These are phyloP conservation scores for Pollachius pollachius DNA, from an alignment of 2,113 vertebrate species.

Conservation along the genomic window DNA sequence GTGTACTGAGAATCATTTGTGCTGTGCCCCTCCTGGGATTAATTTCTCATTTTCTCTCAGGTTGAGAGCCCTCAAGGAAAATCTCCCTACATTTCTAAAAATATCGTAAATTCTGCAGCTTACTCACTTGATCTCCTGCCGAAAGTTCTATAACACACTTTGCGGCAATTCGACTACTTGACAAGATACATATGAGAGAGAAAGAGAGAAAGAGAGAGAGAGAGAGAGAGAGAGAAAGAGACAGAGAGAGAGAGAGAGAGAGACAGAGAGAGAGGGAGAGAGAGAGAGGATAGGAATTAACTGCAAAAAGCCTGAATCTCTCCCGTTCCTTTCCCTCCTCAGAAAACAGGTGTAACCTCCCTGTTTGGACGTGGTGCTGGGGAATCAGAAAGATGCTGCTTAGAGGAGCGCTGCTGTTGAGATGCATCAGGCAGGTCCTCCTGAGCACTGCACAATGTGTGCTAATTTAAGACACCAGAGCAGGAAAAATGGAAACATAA, in stretches of 20 bases:
- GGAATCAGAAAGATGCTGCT: conserved; percentile 41
- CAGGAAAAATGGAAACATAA: conserved; percentile 45
- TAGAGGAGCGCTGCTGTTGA: conserved; percentile 54
- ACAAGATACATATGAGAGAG: conserved; percentile 10
- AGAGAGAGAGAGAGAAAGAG: no score
- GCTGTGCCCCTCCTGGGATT: no score
- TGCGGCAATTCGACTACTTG: no score
- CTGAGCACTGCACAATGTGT: conserved; percentile 34
- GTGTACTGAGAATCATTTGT: no score
- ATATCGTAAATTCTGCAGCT: no score
- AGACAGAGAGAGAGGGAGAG: no score
- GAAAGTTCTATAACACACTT: no score
- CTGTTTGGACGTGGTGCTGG: background rate
- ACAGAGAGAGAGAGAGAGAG: background rate
- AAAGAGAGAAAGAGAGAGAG: background rate
- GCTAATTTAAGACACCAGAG: conserved; percentile 55
- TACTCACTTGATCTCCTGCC: no score
- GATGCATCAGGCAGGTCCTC: conserved; percentile 54
- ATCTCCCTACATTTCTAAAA: no score
- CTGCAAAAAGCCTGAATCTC: conserved; percentile 4
- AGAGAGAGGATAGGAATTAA: background rate
- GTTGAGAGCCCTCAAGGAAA: no score
- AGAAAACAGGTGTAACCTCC: background rate
- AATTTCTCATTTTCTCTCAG: no score
- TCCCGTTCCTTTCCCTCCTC: conserved; percentile 8